Evolutionary conservation across 2,797 vertebrate genomes (phyloP), one percentile per base, ranked within the genome.

Genomic region (Pogoniulus pusillus): DNA sequence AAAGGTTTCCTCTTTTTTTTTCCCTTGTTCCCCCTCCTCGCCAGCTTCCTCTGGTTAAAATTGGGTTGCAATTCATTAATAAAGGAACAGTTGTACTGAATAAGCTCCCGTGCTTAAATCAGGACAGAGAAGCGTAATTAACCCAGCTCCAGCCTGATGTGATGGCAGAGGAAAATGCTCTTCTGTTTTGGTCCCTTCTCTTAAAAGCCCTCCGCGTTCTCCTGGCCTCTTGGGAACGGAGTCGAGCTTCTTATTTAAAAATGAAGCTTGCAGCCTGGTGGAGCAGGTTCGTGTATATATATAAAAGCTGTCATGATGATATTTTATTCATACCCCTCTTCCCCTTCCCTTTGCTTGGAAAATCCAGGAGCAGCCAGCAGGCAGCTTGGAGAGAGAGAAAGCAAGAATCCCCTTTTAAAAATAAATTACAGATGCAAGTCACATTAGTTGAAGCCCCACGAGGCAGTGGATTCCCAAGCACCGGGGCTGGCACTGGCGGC

Each of bases 301-400:
- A 95, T 91, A 93, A 94, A 93, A 95, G 90, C 92, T 93, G 95
- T 93, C 91, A 87, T 57, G 84, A 83, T 94, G 83, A 97, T 96
- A 95, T 96, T 97, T 96, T 96, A 97, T 97, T 96, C 96, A 96
- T 97, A 90, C 89, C 93, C 92, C 87, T 96, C 88, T 90, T 94
- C 91, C 93, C 90, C 92, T 96, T 93, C 85, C 89, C 83, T 92
- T 91, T 93, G 93, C 88, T 88, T 91, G 93, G 96, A 96, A 96
- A 95, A 96, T 95, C 94, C 96, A 94, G 93, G 93, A 94, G 85
- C 95, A 93, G 85, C 89, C 82, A 93, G 91, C 82, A 94, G 89
- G 94, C 93, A 93, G 91, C 83, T 65, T 45, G 78, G 79, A 74
- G 93, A 85, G 91, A 91, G 71, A 82, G 84, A 80, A 91, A 95